These are phyloP conservation scores for Xiphorhynchus erythropygius DNA, from an alignment of 2,797 vertebrate genomes.

Conservation along the genomic window DNA sequence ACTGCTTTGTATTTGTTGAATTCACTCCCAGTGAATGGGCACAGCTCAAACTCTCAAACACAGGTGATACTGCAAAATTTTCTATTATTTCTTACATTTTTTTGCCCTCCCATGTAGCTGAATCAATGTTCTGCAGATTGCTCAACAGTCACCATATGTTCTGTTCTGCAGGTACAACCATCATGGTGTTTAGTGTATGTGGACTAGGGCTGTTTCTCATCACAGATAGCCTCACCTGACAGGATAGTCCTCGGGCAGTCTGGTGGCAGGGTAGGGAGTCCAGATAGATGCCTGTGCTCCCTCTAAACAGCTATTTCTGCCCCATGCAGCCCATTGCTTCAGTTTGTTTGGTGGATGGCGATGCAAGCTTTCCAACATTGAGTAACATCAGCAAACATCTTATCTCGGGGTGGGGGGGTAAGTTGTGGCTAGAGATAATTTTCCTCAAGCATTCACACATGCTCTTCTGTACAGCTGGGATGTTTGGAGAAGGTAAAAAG, in stretches of 20 bases:
- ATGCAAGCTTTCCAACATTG: background rate
- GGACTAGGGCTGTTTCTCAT: background rate
- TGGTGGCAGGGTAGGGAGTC: fast-evolving
- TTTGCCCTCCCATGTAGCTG: background rate
- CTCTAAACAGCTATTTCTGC: background rate
- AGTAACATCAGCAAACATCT: background rate
- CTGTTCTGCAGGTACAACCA: background rate
- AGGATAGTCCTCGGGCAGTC: background rate
- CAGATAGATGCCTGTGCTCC: background rate
- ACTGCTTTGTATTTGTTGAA: background rate
- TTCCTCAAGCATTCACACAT: slow-evolving; percentile 4
- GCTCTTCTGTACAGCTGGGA: slow-evolving; percentile 14
- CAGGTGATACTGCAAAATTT: background rate
- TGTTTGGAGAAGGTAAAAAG: slow-evolving; percentile 41
- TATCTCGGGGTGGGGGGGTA: background rate
- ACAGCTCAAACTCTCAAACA: background rate
- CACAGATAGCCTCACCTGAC: background rate
- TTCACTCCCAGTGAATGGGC: background rate
- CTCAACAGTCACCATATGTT: fast-evolving
- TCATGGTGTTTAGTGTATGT: background rate
- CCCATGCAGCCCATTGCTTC: fast-evolving
- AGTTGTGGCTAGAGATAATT: background rate
- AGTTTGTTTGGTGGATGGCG: background rate
- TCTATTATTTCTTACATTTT: background rate
- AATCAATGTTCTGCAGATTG: background rate